phyloP scores from a whole-genome alignment of 2,797 vertebrate genomes.

The Trachurus trachurus region DNA sequence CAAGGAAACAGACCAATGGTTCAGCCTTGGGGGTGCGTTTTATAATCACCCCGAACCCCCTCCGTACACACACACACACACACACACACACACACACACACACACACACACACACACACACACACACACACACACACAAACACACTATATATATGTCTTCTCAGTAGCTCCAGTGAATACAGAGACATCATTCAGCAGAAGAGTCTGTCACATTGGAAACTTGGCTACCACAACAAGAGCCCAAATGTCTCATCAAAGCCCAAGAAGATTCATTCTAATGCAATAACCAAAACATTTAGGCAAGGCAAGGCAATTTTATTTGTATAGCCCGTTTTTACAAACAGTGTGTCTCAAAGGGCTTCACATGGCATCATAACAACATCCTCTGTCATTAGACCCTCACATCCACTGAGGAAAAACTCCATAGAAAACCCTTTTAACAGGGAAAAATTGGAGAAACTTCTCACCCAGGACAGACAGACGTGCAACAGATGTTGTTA shows the following conservation, averaged over 20 bases:
- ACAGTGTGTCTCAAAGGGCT: too few relatives aligned
- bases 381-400: too few relatives aligned
- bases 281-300: slow-evolving; percentile 4
- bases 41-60: slow-evolving; percentile 39
- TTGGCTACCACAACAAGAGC: slow-evolving; percentile 1
- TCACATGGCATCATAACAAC: too few relatives aligned
- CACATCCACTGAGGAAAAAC: too few relatives aligned
- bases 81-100: slow-evolving; percentile 2
- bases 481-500: too few relatives aligned
- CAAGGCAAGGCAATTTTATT: too few relatives aligned
- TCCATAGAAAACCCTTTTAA: too few relatives aligned
- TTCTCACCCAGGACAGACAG: too few relatives aligned
- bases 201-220: slow-evolving; percentile 33
- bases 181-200: slow-evolving; percentile 35
- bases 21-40: slow-evolving; percentile 37
- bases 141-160: slow-evolving; percentile 1
- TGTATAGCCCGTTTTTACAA: too few relatives aligned
- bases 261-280: background rate
- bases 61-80: background rate
- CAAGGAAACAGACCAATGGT: slow-evolving; percentile 68
- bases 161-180: slow-evolving; percentile 30
- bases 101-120: slow-evolving; percentile 1
- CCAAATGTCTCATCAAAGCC: slow-evolving; percentile 36
- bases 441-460: too few relatives aligned
- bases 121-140: slow-evolving; percentile 5